These are phyloP conservation scores for Poeciliopsis gracilis DNA, from an alignment of 2,797 vertebrate genomes.

Conservation along the genomic window DNA sequence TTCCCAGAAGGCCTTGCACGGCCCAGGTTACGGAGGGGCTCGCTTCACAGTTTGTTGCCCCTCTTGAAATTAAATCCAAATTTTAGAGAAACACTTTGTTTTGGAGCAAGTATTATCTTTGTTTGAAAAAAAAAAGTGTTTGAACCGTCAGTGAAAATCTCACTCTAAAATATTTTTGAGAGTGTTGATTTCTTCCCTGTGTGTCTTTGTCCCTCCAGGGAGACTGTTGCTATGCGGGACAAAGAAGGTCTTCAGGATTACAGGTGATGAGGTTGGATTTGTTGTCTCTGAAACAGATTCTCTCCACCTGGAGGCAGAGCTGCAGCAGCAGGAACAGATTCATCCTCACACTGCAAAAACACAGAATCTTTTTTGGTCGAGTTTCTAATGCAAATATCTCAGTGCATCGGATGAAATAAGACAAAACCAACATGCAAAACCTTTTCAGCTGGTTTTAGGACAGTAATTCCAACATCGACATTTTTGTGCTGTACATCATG, in stretches of 20 bases:
- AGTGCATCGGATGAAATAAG: no score
- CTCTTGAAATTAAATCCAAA: not conserved
- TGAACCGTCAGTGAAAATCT: not conserved
- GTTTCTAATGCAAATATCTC: no score
- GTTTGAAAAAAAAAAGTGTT: not conserved
- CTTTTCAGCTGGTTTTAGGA: no score
- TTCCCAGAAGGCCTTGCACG: constrained; percentile 47
- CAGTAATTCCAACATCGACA: no score
- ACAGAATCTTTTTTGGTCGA: no score
- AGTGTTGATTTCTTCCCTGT: not conserved
- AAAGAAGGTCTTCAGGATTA: constrained; percentile 99
- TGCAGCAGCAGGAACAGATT: not conserved
- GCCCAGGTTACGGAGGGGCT: constrained; percentile 5
- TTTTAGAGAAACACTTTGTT: not conserved
- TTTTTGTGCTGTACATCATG: no score
- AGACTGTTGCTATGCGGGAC: constrained; percentile 93
- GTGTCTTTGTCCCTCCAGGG: constrained; percentile 71
- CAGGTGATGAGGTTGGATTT: constrained; percentile 84
- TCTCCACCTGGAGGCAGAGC: not conserved
- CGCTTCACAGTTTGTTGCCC: not conserved
- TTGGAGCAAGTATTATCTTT: not conserved
- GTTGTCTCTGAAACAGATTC: not conserved
- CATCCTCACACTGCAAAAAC: not conserved
- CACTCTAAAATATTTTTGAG: not conserved
- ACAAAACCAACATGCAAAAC: no score